Evolutionary conservation across 2,113 vertebrate species (phyloP), one percentile per base, ranked within the genome.

Genomic region (Anseranas semipalmata): DNA sequence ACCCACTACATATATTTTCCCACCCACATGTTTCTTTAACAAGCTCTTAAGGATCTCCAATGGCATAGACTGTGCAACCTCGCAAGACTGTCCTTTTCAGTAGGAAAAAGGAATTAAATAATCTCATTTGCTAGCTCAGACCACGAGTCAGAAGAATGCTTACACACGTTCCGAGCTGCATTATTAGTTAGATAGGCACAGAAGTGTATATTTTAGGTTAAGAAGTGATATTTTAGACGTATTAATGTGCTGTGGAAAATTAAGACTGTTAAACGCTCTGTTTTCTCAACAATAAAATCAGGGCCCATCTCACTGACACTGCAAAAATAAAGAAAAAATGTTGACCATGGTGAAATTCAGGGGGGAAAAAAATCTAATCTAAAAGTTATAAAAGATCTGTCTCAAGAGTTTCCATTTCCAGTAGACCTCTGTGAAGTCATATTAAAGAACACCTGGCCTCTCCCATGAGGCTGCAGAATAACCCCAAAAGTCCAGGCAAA

Each of bases 301-400:
- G 2, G 13, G 25, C 20, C 25, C 10, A 12, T 80, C 81, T 77
- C 55, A 32, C n/a, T 66, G 50, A 48, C 53, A 22, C 25, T 8
- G 15, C 32, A 70, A 46, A 85, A 88, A 73, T 18, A 60, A 79
- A 72, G 37, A 33, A 74, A 85, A 18, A 58, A 58, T 56, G 50
- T 72, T 0, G 1, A 12, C 32, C 46, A 35, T 32, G 37, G 19
- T 73, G 35, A 62, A 67, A 77, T 60, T 55, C 1, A 3, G 12
- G 21, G 35, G 10, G 9, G 1, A 11, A 12, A 37, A 30, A 11
- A 28, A 12, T 15, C 14, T 33, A 11, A 68, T 86, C 14, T 45
- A 58, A 24, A 59, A 53, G 37, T 87, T 85, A 37, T 39, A 48
- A 65, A 35, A 53, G 7, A 35, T 58, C 33, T 10, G 7, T 32